Percentiles rank a stretch among this genome's conserved stretches.
Evolutionary conservation across 1,140 invertebrate species (phyloP).

Genomic region (Brachionus rotundiformis): DNA sequence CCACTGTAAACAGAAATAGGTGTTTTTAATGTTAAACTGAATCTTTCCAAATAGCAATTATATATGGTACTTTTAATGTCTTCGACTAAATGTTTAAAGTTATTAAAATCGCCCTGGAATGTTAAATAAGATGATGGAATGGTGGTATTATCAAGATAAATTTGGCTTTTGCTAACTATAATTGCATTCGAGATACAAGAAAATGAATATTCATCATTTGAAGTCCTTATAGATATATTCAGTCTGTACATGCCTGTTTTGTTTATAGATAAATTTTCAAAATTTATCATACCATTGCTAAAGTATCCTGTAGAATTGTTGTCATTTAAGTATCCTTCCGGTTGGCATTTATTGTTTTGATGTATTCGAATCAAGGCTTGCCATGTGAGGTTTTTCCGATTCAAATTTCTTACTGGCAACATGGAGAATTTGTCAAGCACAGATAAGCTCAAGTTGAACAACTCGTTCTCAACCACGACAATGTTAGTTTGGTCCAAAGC

Average conservation of each 20-base stretch:
- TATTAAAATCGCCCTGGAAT: background rate
- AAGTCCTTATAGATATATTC: background rate
- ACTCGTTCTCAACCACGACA: background rate
- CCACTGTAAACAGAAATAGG: background rate
- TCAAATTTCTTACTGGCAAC: background rate
- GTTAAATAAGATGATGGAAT: background rate
- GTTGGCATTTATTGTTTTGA: background rate
- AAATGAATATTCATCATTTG: constrained; percentile 20
- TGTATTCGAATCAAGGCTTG: background rate
- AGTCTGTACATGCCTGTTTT: constrained; percentile 20
- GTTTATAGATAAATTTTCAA: constrained; percentile 4
- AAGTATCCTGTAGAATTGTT: background rate
- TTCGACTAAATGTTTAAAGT: background rate
- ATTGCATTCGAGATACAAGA: constrained; percentile 2
- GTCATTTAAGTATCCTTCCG: background rate
- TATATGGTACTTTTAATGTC: background rate
- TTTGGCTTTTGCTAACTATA: background rate
- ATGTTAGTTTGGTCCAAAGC: background rate
- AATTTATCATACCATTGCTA: background rate
- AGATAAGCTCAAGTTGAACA: background rate
- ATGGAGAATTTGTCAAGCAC: background rate
- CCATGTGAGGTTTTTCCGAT: background rate
- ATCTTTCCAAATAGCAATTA: background rate
- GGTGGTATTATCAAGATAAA: background rate
- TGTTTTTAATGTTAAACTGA: background rate